phyloP scores from a whole-genome alignment of 2,797 vertebrate genomes.

The Glyptemys insculpta region DNA sequence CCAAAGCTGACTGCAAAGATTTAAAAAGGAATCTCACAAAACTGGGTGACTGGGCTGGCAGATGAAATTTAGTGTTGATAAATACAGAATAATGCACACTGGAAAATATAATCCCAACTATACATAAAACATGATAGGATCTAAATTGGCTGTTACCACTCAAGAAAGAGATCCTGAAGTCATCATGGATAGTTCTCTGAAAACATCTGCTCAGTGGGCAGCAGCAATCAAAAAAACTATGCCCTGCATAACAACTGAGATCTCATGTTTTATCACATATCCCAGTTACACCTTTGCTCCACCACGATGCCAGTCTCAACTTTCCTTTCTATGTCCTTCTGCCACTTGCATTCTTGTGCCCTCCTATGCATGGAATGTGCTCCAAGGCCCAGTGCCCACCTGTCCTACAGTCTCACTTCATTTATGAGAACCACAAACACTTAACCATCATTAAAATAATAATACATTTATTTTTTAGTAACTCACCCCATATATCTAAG shows the following conservation, averaged over 20 bases:
- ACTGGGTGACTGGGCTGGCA: not conserved
- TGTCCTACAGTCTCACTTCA: not conserved
- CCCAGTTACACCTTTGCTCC: not conserved
- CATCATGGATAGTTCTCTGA: not conserved
- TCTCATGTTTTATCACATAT: not conserved
- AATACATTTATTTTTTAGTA: not conserved
- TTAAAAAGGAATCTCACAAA: not conserved
- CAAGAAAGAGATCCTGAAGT: too few relatives aligned
- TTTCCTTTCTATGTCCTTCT: not conserved
- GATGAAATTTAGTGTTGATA: too few relatives aligned
- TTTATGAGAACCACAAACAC: not conserved
- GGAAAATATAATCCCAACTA: too few relatives aligned
- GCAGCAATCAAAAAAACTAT: not conserved
- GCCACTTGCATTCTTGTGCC: not conserved
- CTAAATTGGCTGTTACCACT: too few relatives aligned
- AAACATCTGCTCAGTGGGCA: not conserved
- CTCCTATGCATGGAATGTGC: rapidly evolving
- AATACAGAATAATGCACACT: too few relatives aligned
- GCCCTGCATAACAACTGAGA: not conserved
- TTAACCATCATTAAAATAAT: slow-evolving; percentile 6
- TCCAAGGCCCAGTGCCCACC: rapidly evolving
- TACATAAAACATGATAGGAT: too few relatives aligned
- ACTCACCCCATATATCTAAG: not conserved
- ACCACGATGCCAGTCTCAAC: not conserved
- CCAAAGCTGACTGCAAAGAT: not conserved